Base-by-base conservation (phyloP, 2,113 vertebrate genomes). In the Microcebus lehilahytsara region DNA sequence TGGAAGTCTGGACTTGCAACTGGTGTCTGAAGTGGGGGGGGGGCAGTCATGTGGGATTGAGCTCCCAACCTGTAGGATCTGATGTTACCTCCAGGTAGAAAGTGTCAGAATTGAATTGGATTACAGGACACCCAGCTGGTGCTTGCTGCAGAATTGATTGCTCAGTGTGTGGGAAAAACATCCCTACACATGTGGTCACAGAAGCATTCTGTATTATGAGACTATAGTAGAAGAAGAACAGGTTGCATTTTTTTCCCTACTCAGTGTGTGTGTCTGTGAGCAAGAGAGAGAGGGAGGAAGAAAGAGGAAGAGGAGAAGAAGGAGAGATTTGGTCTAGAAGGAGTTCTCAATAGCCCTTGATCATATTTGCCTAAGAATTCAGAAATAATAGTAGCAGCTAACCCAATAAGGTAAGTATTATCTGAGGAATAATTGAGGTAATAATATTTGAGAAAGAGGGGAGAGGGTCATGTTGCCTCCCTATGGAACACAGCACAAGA, bases 361-460 rank as follows among this genome's bases (percentile, higher is more conserved):
- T 67, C 60, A 51, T 62, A 93, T 79, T 91, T 96, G 34, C 25
- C 53, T 87, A 42, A 62, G 30, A 30, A 53, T 91, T 96, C 56
- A 34, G 40, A 88, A 84, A 79, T 72, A 94, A 90, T 27, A 56
- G 16, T 58, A 80, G 20, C 69, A 80, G 75, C 19, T 53, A 71
- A 69, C 5, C 34, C 16, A 74, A 27, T 42, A 67, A 95, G 5
- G 2, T 79, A 42, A 27, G 5, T 17, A n/a, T 56, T 88, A 25
- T 49, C 72, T 56, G 53, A 56, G 53, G 53, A 56, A 56, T 56
- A 19, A 56, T 19, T 56, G 53, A 56, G 17, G 11, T 85, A 51
- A 30, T 49, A 66, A 27, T 27, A 56, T 30, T 77, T 74, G 30
- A 32, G 16, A 16, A 64, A 77, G 30, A n/a, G 5, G 8, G 22